These are phyloP conservation scores for Heliconius eleuchia DNA, from an alignment of 1,140 invertebrate species.

Conservation along the genomic window DNA sequence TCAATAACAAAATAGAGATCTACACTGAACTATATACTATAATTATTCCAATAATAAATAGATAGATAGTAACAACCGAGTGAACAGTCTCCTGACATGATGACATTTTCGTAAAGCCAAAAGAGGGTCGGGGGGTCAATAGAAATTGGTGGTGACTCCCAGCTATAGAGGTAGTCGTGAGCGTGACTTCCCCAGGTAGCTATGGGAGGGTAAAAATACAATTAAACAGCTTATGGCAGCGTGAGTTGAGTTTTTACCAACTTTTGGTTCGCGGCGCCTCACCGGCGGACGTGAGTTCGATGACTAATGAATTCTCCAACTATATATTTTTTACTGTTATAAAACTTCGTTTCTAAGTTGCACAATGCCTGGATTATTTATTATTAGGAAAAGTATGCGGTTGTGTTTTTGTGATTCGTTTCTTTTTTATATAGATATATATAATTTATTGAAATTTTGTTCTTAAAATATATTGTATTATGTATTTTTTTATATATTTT, in stretches of 20 bases:
- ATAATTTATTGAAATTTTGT: background rate
- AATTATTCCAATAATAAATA: too few species aligned
- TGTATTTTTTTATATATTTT: background rate
- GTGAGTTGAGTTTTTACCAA: conserved; percentile 56
- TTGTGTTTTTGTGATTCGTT: conserved; percentile 12
- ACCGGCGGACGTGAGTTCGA: conserved; percentile 41
- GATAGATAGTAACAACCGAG: background rate
- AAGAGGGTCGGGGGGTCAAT: conserved; percentile 22
- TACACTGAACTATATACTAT: too few species aligned
- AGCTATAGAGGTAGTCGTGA: conserved; percentile 44
- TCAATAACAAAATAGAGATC: too few species aligned
- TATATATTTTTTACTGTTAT: conserved; percentile 39
- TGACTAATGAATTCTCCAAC: conserved; percentile 52
- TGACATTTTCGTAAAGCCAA: background rate
- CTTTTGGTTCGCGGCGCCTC: conserved; percentile 63
- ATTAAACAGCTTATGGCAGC: conserved; percentile 51
- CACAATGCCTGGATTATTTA: conserved; percentile 17
- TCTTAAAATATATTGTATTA: background rate
- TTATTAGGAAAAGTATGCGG: conserved; percentile 11
- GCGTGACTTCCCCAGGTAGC: conserved; percentile 64
- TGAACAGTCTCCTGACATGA: conserved; percentile 6
- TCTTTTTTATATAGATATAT: background rate
- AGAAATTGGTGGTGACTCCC: conserved; percentile 15
- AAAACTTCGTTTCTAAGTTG: conserved; percentile 17
- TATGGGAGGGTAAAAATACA: conserved; percentile 54